These are phyloP conservation scores for Tenthredo livida DNA, from an alignment of 2,888 invertebrate species.

Conservation along the genomic window DNA sequence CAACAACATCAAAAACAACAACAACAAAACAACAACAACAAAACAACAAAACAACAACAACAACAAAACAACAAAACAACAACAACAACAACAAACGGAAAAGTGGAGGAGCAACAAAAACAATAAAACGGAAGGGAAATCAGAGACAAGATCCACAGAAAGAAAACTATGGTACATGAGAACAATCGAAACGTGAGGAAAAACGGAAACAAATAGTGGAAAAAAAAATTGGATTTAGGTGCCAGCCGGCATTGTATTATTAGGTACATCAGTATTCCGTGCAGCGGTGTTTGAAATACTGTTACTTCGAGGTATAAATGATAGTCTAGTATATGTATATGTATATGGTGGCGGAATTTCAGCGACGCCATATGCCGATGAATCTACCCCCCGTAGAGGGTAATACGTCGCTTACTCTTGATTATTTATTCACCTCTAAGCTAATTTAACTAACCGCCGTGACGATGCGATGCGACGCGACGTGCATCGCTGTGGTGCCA, in stretches of 20 bases:
- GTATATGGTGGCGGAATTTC: conserved; percentile 43
- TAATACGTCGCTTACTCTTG: conserved; percentile 60
- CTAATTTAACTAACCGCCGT: conserved; percentile 72
- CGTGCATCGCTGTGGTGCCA: conserved; percentile 30
- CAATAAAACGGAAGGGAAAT: background rate
- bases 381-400: conserved; percentile 67
- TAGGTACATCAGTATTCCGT: background rate
- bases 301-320: background rate
- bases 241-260: background rate
- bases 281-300: conserved; percentile 8
- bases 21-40: too few relatives aligned
- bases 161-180: too few relatives aligned
- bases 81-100: background rate
- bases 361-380: conserved; percentile 65
- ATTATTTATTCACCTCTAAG: conserved; percentile 71
- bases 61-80: too few relatives aligned
- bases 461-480: conserved; percentile 61
- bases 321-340: background rate
- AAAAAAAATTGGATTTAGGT: background rate
- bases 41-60: too few relatives aligned
- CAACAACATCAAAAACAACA: too few relatives aligned
- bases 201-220: background rate
- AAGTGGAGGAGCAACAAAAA: background rate
- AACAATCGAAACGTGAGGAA: background rate
- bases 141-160: too few relatives aligned